Base-by-base conservation (phyloP, 35 echinoderm and acorn worm species). In the Diadema setosum region DNA sequence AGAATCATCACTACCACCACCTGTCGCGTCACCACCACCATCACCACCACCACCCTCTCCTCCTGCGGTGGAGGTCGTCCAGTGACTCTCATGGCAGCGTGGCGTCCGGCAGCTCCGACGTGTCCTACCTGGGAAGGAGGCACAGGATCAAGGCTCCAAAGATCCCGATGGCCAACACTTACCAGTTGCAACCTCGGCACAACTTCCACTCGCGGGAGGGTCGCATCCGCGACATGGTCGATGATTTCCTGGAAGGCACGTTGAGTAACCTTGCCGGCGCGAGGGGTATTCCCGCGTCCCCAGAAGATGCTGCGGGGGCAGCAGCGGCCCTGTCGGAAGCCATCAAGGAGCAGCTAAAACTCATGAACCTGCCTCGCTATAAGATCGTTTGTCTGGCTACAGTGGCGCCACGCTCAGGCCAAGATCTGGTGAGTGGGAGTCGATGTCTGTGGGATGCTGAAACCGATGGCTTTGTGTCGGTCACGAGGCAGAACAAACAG, bases 271-370 rank as follows among this genome's bases (percentile, higher is more conserved):
- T 78, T 18, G 24, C 73, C 24, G 39, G 27, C 36, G 18, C 30
- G 11, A n/a, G 11, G 37, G n/a, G n/a, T n/a, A n/a, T n/a, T n/a
- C 37, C 63, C 30, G 34, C 73, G 11, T 35, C 35, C 24, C 8
- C 73, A 44, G 12, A 14, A 18, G 73, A 39, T 15, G 73, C 73
- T 44, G 88, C 58, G 4, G 42, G 17, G 5, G 81, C 82, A 25
- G 88, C 88, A 3, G 46, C 46, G 17, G 46, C 12, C 5, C 46
- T 90, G 46, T 69, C 40, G 20, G 88, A 90, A 29, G 21, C 39
- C 16, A 65, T 90, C 60, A 90, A 90, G 39, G 58, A 90, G 34
- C 52, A 65, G 46, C 60, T 90, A 1, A 90, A 90, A 43, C 81
- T 90, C n/a, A 21, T 61, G 18, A 55, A 65, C 0, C 84, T 90